Evolutionary conservation across 1,140 invertebrate species (phyloP).

Genomic region (Drosophila watanabei): DNA sequence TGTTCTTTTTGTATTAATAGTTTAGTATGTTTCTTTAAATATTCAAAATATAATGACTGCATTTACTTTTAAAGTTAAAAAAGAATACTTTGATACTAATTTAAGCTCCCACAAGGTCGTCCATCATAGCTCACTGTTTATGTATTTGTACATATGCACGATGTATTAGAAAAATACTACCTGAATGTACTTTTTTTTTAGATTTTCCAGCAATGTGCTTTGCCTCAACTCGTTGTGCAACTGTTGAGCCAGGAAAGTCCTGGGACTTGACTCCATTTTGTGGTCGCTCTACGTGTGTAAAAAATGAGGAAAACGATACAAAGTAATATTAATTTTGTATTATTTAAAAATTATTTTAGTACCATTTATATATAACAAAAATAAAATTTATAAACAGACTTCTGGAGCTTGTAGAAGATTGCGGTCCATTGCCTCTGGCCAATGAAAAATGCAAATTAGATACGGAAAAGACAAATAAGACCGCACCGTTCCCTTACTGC

Average conservation of each 20-base stretch:
- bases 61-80: slow-evolving; percentile 1
- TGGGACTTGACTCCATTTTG: slow-evolving; percentile 96
- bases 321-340: slow-evolving; percentile 54
- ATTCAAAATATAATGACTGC: background rate
- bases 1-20: slow-evolving; percentile 46
- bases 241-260: slow-evolving; percentile 92
- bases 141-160: background rate
- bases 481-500: slow-evolving; percentile 93
- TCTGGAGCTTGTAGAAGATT: slow-evolving; percentile 94
- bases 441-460: slow-evolving; percentile 95
- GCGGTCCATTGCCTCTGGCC: slow-evolving; percentile 93
- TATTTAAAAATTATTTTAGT: background rate
- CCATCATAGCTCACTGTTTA: too few relatives aligned
- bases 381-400: slow-evolving; percentile 86
- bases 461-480: slow-evolving; percentile 94
- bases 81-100: background rate
- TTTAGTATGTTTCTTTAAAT: too few relatives aligned
- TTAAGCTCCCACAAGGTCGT: background rate
- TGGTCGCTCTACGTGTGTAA: slow-evolving; percentile 93
- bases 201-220: slow-evolving; percentile 96
- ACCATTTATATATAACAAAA: background rate
- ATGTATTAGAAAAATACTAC: background rate
- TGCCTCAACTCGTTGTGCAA: slow-evolving; percentile 94
- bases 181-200: slow-evolving; percentile 78
- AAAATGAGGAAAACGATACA: slow-evolving; percentile 90